Base-by-base conservation (phyloP, 2,113 vertebrate genomes). In the Oncorhynchus masou region DNA sequence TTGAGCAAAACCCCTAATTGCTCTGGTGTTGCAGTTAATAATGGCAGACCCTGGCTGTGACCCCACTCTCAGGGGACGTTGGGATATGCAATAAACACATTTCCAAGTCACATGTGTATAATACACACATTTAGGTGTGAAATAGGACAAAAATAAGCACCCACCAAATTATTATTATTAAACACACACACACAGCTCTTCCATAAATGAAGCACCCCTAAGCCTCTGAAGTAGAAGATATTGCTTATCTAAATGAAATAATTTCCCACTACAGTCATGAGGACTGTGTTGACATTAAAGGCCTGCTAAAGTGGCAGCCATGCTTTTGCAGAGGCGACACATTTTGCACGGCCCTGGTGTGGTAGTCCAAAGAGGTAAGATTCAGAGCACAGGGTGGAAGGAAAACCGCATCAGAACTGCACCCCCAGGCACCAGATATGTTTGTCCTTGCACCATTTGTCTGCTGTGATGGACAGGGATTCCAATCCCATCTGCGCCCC, bases 391-490 rank as follows among this genome's bases (percentile, higher is more conserved):
- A 2, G 54, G 48, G 64, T 76, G 67, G 71, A 34, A 19, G 11
- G 68, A 76, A 8, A 77, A 81, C 74, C 79, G 51, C 27, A 73
- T 31, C 66, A 73, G 69, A 80, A 84, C 85, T 60, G 64, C 70
- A 62, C 81, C 76, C 73, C 5, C 24, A 2, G 76, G 78, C 45
- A 73, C 57, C 79, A 81, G n/a, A 67, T 75, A 39, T 70, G 77
- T 64, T 71, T 88, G 85, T 81, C 81, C 73, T 87, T 87, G 85
- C 85, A 80, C 89, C 84, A 85, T 70, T 77, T 48, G 39, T 66
- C 54, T 66, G 51, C 70, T 13, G 70, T 79, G 73, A 83, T 72
- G 83, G 78, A 85, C 84, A 72, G 13, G 54, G 70, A 48, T 20
- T 75, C 71, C 74, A 76, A 71, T 62, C n/a, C 31, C 66, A 24